Percentiles rank a stretch among this genome's conserved stretches.
phyloP scores from a whole-genome alignment of 2,888 invertebrate species.

The Rhingia rostrata region DNA sequence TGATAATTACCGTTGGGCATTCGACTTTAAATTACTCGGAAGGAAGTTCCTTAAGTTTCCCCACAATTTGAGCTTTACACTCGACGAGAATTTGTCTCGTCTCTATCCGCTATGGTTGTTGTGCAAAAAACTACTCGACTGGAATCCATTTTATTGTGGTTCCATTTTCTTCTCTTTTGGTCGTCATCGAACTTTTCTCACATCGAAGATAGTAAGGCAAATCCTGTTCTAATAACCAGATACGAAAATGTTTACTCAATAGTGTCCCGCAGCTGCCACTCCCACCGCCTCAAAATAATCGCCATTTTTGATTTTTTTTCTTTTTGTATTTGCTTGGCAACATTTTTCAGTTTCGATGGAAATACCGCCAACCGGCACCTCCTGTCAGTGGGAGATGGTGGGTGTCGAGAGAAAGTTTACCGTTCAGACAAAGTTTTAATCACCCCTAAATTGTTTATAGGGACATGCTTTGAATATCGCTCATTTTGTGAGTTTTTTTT shows the following conservation, averaged over 20 bases:
- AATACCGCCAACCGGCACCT: constrained; percentile 6
- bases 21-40: constrained; percentile 63
- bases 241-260: constrained; percentile 43
- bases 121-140: neutral
- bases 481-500: constrained; percentile 29
- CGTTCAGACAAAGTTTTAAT: constrained; percentile 74
- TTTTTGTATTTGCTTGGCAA: constrained; percentile 42
- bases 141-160: constrained; percentile 33
- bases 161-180: constrained; percentile 30
- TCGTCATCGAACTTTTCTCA: neutral
- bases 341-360: constrained; percentile 60
- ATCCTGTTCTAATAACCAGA: constrained; percentile 55
- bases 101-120: neutral
- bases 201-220: constrained; percentile 27
- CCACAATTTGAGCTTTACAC: constrained; percentile 26
- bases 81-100: neutral
- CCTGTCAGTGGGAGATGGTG: neutral
- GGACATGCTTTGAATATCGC: constrained; percentile 74
- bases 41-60: constrained; percentile 57
- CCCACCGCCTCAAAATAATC: neutral
- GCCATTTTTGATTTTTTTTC: constrained; percentile 25
- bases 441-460: constrained; percentile 74
- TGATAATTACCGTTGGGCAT: constrained; percentile 72
- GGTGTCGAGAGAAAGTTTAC: constrained; percentile 45
- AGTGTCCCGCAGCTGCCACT: neutral